Evolutionary conservation across 2,888 invertebrate species (phyloP), one percentile per base, ranked within the genome.

Genomic region (Macrophya annulata): DNA sequence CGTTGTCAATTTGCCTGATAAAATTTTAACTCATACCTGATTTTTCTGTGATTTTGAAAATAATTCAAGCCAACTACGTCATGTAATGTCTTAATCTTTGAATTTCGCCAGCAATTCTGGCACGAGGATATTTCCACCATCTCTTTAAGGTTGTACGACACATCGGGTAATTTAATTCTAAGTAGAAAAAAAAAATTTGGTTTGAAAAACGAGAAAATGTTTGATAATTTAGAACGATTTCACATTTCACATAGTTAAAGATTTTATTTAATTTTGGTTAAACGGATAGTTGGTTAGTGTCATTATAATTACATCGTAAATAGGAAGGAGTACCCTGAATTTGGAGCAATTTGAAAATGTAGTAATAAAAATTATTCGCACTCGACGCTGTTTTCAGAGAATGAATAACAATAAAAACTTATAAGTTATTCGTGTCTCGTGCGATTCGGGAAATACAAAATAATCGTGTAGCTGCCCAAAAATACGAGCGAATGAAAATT

Each of bases 321-420:
- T 4, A 37, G 37, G 37, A 77, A 37, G 15, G 12, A 51, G 77
- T 9, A n/a, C 21, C 17, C 21, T 77, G 77, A 51, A 55, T n/a
- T 17, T 55, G 17, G 17, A n/a, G 37, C 25, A 31, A 77, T 12
- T 77, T 17, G 45, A 9, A 45, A n/a, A n/a, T n/a, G 55, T 10
- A n/a, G 55, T 15, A 4, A 40, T 31, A 51, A 37, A 55, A 77
- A 31, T 31, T 77, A 37, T 48, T 15, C 4, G 6, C 31, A 37
- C 77, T 51, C 48, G 55, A 10, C 3, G 25, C 77, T 77, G 51
- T 55, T 37, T 77, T 77, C 77, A 55, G 77, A 77, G 51, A 55
- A 15, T 48, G 9, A 25, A 45, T n/a, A 9, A 43, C n/a, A 17
- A 43, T n/a, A n/a, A 8, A 62, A 21, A 25, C 25, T 25, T 62